phyloP scores from a whole-genome alignment of 2,888 invertebrate species.

The Troilus luridus region DNA sequence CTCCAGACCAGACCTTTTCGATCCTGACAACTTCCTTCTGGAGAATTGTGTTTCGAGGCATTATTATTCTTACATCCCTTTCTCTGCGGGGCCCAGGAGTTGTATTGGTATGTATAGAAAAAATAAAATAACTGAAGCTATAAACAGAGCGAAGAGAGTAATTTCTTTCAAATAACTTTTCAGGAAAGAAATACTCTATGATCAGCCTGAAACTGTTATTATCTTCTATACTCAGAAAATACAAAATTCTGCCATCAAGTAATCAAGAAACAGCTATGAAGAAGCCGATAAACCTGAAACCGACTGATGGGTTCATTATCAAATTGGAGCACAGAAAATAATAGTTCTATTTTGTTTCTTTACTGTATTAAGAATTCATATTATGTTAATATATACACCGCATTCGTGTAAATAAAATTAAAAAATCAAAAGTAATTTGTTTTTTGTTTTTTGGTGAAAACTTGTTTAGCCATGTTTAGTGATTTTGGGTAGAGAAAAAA shows the following conservation, averaged over 20 bases:
- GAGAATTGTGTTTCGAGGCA: conserved; percentile 84
- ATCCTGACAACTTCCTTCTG: conserved; percentile 89
- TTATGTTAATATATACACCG: not conserved
- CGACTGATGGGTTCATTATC: not conserved
- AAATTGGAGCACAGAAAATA: not conserved
- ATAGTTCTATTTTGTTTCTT: not conserved
- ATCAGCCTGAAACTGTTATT: conserved; percentile 83
- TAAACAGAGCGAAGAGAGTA: not conserved
- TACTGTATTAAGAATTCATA: not conserved
- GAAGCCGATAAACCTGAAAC: too few relatives aligned
- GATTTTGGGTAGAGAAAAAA: too few relatives aligned
- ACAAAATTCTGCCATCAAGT: conserved; percentile 74
- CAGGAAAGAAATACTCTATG: conserved; percentile 86
- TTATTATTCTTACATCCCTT: conserved; percentile 85
- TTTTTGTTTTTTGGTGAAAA: too few relatives aligned
- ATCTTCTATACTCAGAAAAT: conserved; percentile 82
- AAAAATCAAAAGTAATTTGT: not conserved
- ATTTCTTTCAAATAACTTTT: conserved; percentile 64
- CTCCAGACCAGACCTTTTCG: conserved; percentile 82
- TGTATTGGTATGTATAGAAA: conserved; percentile 77
- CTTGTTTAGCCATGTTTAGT: too few relatives aligned
- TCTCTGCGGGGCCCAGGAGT: conserved; percentile 86
- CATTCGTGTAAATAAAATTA: not conserved
- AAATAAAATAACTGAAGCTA: not conserved
- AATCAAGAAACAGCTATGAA: not conserved